Evolutionary conservation across 2,888 invertebrate species (phyloP), one percentile per base, ranked within the genome.

Genomic region (Pammene fasciana): DNA sequence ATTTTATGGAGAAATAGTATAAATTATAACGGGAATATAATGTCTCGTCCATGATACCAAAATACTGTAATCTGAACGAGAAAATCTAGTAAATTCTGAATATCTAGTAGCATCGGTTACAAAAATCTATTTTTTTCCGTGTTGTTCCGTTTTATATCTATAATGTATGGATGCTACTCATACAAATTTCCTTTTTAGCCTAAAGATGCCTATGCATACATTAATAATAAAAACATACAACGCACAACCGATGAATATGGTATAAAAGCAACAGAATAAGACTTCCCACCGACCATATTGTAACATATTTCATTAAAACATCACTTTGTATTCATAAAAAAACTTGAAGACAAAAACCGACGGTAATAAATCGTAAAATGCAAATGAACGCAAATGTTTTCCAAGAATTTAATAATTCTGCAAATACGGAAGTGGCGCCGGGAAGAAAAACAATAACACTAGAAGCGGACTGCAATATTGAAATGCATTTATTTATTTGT

Each of bases 381-480:
- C 68, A 18, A 46, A 57, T 45, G 54, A 54, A 65, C 52, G 57
- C 52, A 59, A 65, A 65, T 59, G 56, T 16, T 65, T 52, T 41
- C 64, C 57, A 45, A 59, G 68, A 68, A 68, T 65, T 67, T 64
- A 68, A 68, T 68, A 56, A 68, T 64, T 57, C 64, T 57, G 56
- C 50, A 64, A 68, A 64, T 52, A 54, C 52, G 56, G 57, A 64
- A 64, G 43, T 50, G 60, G 56, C 26, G 26, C 4, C 38, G 18
- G 64, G 13, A 52, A 56, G 52, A 64, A 45, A 68, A 59, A 65
- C 45, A 64, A 68, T 68, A 61, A 48, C 14, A 67, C 55, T 54
- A 38, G 52, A 67, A 67, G 55, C 61, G 13, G 46, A 55, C 61
- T 67, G 61, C 67, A 62, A 67, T 67, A 67, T 67, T 67, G 54